Base-by-base conservation (phyloP, 2,888 invertebrate species). In the Pterostichus niger region DNA sequence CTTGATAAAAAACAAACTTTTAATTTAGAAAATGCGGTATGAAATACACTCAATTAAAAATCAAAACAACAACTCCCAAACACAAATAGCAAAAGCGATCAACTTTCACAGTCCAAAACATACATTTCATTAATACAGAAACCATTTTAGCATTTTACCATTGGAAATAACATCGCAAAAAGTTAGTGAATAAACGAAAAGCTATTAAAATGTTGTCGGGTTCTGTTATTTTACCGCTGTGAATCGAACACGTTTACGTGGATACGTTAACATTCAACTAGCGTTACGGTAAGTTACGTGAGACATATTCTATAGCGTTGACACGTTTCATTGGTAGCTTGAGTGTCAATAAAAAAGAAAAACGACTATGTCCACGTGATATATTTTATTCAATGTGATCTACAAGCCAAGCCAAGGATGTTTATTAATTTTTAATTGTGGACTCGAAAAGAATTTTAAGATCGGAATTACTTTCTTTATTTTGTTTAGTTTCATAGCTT, bases 291-390 rank as follows among this genome's bases (percentile, higher is more conserved):
- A 33, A 64, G 64, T 64, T 64, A 64, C 64, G n/a, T 11, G 49
- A 2, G 7, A 35, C 64, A 64, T 64, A 64, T 64, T 64, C 64
- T 13, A 33, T 64, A 64, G n/a, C 64, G 31, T 31, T 35, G 64
- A 64, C 64, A 64, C 64, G 64, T 64, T 35, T 35, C 64, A 35
- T 64, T 64, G 64, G 31, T 64, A 64, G n/a, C 35, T 6, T 11
- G 33, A 64, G 64, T 64, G 64, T 64, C 64, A 64, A 64, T 64
- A 64, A 64, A 64, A 64, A n/a, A 49, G 33, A 33, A 64, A 64
- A 64, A 64, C 64, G 64, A 64, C 33, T 13, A 2, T 10, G 33
- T 33, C 6, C 64, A 35, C 35, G 13, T n/a, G 33, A 31, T 35
- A 64, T 64, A 35, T 64, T 33, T 64, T 64, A 64, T 64, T 64